Percentiles rank a stretch among this genome's conserved stretches.
phyloP scores from a whole-genome alignment of 2,888 invertebrate genomes.

The Labia minor region DNA sequence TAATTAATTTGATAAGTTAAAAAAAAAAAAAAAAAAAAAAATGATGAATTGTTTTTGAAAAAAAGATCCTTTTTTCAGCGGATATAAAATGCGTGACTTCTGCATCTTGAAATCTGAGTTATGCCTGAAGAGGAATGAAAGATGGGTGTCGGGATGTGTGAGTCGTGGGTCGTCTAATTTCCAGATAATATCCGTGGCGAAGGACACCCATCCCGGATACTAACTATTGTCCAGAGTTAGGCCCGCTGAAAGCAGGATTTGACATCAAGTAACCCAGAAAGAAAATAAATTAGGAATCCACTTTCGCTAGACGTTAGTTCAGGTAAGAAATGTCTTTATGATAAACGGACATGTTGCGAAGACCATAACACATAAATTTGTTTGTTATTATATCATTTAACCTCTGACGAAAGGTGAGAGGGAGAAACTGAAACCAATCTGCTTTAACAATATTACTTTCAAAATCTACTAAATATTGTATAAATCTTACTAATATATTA shows the following conservation, averaged over 20 bases:
- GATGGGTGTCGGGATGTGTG: constrained; percentile 1
- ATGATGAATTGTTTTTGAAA: constrained; percentile 2
- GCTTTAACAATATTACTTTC: no score
- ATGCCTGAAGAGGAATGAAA: neutral
- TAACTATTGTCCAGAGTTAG: neutral
- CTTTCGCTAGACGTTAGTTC: neutral
- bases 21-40: no score
- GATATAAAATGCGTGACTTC: constrained; percentile 13
- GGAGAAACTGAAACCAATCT: no score
- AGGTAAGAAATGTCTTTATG: neutral
- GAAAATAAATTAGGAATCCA: neutral
- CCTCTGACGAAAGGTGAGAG: no score
- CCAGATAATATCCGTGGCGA: constrained; percentile 7
- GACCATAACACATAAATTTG: no score
- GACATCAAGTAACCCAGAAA: neutral
- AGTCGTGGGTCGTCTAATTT: constrained; percentile 4
- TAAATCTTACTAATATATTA: no score
- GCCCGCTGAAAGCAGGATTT: neutral
- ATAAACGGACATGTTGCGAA: no score
- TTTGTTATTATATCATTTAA: no score
- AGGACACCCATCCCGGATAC: constrained; percentile 8
- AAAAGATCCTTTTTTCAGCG: neutral
- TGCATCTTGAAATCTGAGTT: constrained; percentile 13
- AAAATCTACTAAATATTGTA: no score
- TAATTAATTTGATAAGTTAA: neutral